Conservation (phyloP, 23 tunicate genomes). For the Trididemnum miniatum region DNA sequence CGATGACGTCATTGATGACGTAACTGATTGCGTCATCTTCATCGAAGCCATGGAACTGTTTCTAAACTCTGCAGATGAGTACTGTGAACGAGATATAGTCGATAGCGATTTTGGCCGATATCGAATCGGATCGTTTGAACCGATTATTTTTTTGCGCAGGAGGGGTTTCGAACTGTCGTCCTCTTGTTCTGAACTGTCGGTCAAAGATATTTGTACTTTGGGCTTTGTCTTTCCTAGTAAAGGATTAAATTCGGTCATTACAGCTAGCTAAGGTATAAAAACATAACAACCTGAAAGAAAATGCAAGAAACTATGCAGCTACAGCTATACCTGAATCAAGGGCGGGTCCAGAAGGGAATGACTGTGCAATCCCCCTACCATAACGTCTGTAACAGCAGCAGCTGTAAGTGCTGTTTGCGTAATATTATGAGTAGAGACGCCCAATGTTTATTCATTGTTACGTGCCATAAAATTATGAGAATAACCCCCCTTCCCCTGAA, state of each 20-base stretch:
- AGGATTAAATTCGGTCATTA: constrained; percentile 31
- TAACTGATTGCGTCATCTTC: neutral
- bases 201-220: neutral
- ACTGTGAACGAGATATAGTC: constrained; percentile 1
- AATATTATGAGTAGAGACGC: too few relatives aligned
- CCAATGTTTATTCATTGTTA: too few relatives aligned
- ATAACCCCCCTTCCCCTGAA: too few relatives aligned
- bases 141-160: neutral
- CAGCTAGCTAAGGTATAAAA: too few relatives aligned
- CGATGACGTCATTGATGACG: neutral
- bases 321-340: too few relatives aligned
- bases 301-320: too few relatives aligned
- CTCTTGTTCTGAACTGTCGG: constrained; percentile 12
- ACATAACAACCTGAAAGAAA: too few relatives aligned
- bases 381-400: too few relatives aligned
- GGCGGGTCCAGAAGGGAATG: too few relatives aligned
- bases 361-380: too few relatives aligned
- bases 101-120: constrained; percentile 23
- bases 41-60: neutral
- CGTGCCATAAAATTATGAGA: too few relatives aligned
- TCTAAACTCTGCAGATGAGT: neutral
- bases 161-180: constrained; percentile 19
- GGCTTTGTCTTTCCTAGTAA: neutral
- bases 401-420: too few relatives aligned
- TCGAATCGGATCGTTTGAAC: neutral